These are phyloP conservation scores for Proterorhinus semilunaris DNA, from an alignment of 2,113 vertebrate species.

Conservation along the genomic window DNA sequence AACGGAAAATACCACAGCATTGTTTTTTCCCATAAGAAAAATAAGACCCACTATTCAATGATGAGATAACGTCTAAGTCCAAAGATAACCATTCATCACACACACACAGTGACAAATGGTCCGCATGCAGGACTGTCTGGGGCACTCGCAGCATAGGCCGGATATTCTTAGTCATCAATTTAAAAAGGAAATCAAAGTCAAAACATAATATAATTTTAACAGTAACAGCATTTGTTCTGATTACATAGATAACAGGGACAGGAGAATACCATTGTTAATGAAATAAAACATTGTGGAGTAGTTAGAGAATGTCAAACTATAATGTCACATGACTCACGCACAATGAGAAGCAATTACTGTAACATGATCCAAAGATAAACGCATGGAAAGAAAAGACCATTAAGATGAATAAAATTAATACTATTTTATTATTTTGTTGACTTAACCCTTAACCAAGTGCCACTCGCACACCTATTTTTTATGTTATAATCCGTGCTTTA, in stretches of 20 bases:
- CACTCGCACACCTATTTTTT: too few relatives aligned
- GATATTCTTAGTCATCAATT: constrained; percentile 40
- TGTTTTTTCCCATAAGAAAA: constrained; percentile 20
- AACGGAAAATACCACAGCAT: constrained; percentile 38
- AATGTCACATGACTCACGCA: neutral
- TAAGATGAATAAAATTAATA: too few relatives aligned
- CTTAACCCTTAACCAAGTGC: too few relatives aligned
- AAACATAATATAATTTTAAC: constrained; percentile 9
- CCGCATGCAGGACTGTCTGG: constrained; percentile 12
- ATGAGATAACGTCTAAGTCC: constrained; percentile 28
- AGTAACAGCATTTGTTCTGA: constrained; percentile 51
- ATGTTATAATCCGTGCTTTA: too few relatives aligned
- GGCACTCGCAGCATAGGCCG: constrained; percentile 12
- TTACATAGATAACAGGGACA: constrained; percentile 30
- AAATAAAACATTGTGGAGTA: constrained; percentile 29
- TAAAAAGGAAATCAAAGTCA: constrained; percentile 33
- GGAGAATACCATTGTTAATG: constrained; percentile 52
- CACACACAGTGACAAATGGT: constrained; percentile 23
- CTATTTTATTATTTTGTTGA: too few relatives aligned
- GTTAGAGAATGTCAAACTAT: constrained; percentile 23
- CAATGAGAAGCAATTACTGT: neutral
- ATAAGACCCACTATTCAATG: constrained; percentile 29
- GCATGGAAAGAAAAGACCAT: too few relatives aligned
- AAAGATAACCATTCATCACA: constrained; percentile 43
- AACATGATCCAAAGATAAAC: too few relatives aligned